Conservation (phyloP, 2,797 vertebrate genomes). For the Australoheros facetus region DNA sequence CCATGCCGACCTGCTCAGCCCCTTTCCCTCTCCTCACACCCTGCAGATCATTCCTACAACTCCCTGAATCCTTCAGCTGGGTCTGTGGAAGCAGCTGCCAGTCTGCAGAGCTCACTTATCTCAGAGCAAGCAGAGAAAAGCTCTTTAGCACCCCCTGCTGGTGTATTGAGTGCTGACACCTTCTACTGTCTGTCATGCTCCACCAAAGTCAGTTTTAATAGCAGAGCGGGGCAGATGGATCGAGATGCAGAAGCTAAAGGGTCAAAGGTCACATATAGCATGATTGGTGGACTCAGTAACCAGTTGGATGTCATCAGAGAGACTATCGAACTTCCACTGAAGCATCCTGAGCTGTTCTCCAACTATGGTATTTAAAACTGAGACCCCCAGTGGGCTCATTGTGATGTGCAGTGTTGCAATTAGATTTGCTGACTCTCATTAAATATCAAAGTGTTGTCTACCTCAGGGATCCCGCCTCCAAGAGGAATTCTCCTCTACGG, state of each 20-base stretch:
- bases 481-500: constrained; percentile 92
- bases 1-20: constrained; percentile 56
- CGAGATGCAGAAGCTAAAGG: constrained; percentile 40
- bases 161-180: constrained; percentile 68
- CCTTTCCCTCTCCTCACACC: constrained; percentile 35
- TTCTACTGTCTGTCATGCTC: constrained; percentile 87
- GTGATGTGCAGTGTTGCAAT: background rate
- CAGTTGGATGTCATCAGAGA: constrained; percentile 91
- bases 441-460: background rate
- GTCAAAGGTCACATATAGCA: constrained; percentile 87
- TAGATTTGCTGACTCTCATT: background rate
- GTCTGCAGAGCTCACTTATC: constrained; percentile 19
- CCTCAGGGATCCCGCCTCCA: constrained; percentile 89
- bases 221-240: constrained; percentile 13
- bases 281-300: constrained; percentile 90
- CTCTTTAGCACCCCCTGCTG: constrained; percentile 59
- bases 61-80: constrained; percentile 42
- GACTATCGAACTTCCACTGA: constrained; percentile 92
- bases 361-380: constrained; percentile 83
- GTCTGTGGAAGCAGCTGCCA: constrained; percentile 9
- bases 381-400: background rate
- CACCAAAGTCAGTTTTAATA: constrained; percentile 81
- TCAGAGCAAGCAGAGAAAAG: constrained; percentile 17
- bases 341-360: constrained; percentile 89
- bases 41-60: constrained; percentile 37